Conservation (phyloP, 1,140 invertebrate genomes). For the Drosophila baimaii region DNA sequence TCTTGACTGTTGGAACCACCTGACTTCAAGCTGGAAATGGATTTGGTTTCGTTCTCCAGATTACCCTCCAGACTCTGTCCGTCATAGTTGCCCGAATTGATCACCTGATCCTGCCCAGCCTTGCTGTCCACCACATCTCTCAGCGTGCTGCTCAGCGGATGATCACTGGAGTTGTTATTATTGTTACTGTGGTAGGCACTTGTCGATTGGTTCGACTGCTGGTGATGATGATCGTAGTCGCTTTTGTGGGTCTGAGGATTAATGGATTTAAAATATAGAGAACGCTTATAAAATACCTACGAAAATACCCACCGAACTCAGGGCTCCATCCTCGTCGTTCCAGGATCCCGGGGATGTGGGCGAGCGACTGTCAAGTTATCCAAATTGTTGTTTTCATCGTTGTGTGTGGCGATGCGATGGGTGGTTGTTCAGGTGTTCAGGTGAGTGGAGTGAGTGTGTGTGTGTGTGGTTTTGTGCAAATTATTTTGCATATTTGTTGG, state of each 20-base stretch:
- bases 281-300: not conserved
- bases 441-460: conserved; percentile 17
- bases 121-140: conserved; percentile 75
- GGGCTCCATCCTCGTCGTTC: conserved; percentile 83
- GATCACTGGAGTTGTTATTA: conserved; percentile 54
- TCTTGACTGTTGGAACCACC: conserved; percentile 88
- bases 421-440: conserved; percentile 28
- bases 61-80: conserved; percentile 85
- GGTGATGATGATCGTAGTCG: conserved; percentile 74
- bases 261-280: not conserved
- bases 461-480: conserved; percentile 48
- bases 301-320: conserved; percentile 74
- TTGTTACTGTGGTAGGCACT: conserved; percentile 55
- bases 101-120: conserved; percentile 42
- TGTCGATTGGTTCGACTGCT: conserved; percentile 60
- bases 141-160: conserved; percentile 58
- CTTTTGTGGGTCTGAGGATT: conserved; percentile 73
- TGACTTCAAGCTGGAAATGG: conserved; percentile 87
- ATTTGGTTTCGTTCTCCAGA: conserved; percentile 90
- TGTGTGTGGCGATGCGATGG: conserved; percentile 9
- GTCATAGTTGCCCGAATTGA: conserved; percentile 53
- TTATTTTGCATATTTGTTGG: conserved; percentile 65
- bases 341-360: conserved; percentile 84
- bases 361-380: conserved; percentile 68
- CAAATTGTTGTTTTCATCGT: conserved; percentile 42